Evolutionary conservation across 35 echinoderm and acorn worm genomes (phyloP).

Genomic region (Heliocidaris erythrogramma): DNA sequence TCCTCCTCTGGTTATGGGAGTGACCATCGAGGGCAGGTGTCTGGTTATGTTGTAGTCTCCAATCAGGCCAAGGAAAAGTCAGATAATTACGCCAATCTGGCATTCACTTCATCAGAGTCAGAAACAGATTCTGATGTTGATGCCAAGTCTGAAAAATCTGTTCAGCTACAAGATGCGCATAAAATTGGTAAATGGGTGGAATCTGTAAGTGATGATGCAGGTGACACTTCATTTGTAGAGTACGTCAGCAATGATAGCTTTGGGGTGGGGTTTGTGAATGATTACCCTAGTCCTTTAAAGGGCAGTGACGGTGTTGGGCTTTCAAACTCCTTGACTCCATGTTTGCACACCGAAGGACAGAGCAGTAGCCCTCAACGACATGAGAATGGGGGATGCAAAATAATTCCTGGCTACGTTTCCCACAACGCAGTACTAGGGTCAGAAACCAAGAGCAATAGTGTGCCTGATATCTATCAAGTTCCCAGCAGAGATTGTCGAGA

Average conservation of each 20-base stretch:
- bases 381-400: neutral
- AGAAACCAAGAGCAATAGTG: neutral
- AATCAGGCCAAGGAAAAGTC: neutral
- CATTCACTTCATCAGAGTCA: neutral
- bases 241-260: neutral
- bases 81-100: neutral
- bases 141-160: neutral
- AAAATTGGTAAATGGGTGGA: neutral
- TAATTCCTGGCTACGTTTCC: neutral
- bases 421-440: neutral
- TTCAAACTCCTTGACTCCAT: neutral
- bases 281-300: neutral
- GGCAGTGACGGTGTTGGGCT: neutral
- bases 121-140: neutral
- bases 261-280: neutral
- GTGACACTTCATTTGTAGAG: neutral
- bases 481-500: neutral
- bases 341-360: neutral
- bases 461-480: neutral
- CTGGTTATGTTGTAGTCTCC: neutral
- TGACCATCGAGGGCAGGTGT: neutral
- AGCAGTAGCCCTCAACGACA: neutral
- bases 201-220: neutral
- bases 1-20: neutral
- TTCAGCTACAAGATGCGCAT: neutral